Evolutionary conservation across 2,888 invertebrate genomes (phyloP).

Genomic region (Caenorhabditis sp.): DNA sequence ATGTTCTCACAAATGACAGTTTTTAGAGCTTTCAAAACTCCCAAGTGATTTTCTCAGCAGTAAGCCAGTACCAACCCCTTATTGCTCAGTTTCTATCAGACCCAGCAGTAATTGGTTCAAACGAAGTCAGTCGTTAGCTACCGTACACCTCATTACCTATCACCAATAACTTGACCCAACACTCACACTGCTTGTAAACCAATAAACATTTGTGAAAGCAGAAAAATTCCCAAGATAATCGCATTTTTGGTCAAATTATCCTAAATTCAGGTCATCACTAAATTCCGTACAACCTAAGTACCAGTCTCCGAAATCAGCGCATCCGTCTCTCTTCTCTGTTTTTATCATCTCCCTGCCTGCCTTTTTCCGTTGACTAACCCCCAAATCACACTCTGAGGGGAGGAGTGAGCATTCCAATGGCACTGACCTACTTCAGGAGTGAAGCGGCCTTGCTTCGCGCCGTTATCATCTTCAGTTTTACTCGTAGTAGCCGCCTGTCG

Average conservation of each 20-base stretch:
- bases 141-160: too few relatives aligned
- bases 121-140: too few relatives aligned
- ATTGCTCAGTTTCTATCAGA: too few relatives aligned
- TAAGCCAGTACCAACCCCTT: too few relatives aligned
- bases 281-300: conserved; percentile 47
- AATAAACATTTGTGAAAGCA: not conserved
- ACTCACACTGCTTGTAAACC: too few relatives aligned
- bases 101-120: too few relatives aligned
- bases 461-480: conserved; percentile 14
- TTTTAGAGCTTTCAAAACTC: too few relatives aligned
- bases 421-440: conserved; percentile 56
- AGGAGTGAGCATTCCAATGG: conserved; percentile 56
- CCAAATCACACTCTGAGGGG: conserved; percentile 37
- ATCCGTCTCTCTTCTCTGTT: conserved; percentile 12
- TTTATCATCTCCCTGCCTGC: conserved; percentile 38
- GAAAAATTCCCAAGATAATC: not conserved
- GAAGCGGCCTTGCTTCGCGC: conserved; percentile 41
- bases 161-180: too few relatives aligned
- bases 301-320: conserved; percentile 47
- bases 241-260: conserved; percentile 11
- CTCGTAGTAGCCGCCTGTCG: not conserved
- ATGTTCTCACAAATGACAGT: too few relatives aligned
- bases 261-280: conserved; percentile 47
- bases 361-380: too few relatives aligned
- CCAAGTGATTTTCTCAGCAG: too few relatives aligned